Conservation (phyloP, 2,797 vertebrate genomes). For the Cryptoprocta ferox region DNA sequence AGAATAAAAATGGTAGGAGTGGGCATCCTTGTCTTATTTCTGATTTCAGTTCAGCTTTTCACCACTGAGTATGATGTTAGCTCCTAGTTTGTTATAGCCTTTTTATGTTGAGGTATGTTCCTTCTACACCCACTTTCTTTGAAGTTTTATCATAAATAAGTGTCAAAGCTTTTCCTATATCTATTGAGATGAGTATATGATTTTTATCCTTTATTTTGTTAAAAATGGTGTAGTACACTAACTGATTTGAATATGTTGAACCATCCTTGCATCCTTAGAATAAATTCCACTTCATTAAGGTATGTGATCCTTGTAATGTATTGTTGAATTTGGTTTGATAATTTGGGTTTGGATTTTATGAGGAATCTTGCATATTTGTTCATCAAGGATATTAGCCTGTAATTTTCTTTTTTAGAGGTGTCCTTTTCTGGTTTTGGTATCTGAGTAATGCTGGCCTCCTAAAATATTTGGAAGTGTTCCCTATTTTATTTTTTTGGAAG, state of each 20-base stretch:
- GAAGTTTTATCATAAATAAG: neutral
- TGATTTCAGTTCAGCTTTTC: neutral
- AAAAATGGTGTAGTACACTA: neutral
- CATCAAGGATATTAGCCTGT: neutral
- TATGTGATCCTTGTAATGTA: neutral
- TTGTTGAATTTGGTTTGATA: neutral
- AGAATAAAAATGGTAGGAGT: neutral
- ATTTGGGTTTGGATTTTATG: neutral
- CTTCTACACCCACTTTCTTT: neutral
- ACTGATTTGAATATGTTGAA: neutral
- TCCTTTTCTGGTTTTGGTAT: neutral
- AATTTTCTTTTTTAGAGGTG: neutral
- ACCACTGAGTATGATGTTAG: neutral
- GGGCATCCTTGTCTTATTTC: neutral
- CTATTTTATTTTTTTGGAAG: neutral
- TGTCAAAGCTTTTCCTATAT: neutral
- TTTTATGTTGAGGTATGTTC: neutral
- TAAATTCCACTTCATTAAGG: neutral
- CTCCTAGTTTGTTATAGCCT: neutral
- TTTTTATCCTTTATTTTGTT: neutral
- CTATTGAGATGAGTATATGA: neutral
- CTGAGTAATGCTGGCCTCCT: neutral
- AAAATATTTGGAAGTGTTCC: neutral
- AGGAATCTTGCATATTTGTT: neutral
- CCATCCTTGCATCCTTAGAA: neutral